Percentiles rank a stretch among this genome's conserved stretches.
Conservation (phyloP, 2,888 invertebrate species). For the Callinectes sapidus region DNA sequence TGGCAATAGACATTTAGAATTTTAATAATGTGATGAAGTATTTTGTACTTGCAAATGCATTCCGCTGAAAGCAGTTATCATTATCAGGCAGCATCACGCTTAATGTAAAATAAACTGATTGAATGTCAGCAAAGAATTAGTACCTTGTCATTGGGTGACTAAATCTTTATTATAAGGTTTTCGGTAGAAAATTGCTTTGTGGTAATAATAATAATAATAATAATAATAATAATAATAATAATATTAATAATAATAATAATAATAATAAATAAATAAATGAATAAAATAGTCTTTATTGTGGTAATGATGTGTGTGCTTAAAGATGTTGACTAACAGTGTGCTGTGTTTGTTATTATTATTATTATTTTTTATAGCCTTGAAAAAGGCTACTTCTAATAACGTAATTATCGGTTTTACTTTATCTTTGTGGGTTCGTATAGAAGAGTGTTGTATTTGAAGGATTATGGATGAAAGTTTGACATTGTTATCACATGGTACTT, state of each 20-base stretch:
- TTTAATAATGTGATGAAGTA: background rate
- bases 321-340: background rate
- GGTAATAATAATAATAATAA: background rate
- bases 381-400: background rate
- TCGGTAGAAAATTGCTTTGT: no score
- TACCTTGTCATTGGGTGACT: background rate
- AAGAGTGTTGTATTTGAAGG: background rate
- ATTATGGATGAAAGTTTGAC: background rate
- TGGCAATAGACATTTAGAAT: background rate
- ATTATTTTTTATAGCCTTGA: background rate
- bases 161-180: background rate
- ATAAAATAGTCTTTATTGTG: background rate
- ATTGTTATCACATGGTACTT: background rate
- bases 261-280: no score
- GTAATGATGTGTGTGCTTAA: background rate
- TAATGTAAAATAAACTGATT: background rate
- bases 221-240: background rate
- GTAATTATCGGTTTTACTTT: background rate
- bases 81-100: background rate
- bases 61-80: background rate
- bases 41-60: background rate
- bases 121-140: background rate
- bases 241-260: no score
- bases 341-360: background rate
- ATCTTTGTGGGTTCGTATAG: background rate